Conservation (phyloP, 2,888 invertebrate genomes). For the Bedellia somnulentella region DNA sequence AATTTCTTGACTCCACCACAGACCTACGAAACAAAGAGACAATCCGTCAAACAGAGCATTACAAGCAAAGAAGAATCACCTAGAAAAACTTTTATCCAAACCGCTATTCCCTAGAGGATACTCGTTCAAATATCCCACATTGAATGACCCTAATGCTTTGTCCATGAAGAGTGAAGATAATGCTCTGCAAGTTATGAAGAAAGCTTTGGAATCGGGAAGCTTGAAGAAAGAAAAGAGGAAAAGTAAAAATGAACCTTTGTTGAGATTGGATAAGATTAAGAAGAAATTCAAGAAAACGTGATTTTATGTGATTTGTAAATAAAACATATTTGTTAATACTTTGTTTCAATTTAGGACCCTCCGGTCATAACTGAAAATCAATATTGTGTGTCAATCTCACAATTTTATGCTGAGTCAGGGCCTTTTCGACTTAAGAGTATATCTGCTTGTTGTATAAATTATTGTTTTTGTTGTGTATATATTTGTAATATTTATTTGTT, state of each 20-base stretch:
- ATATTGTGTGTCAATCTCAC: too few relatives aligned
- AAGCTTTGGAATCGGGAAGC: conserved; percentile 34
- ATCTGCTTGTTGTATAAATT: too few relatives aligned
- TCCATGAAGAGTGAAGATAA: conserved; percentile 21
- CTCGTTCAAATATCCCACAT: conserved; percentile 63
- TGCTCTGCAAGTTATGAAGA: conserved; percentile 49
- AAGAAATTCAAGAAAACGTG: conserved; percentile 17
- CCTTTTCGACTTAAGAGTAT: too few relatives aligned
- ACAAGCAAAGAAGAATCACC: conserved; percentile 48
- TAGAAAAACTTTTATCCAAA: conserved; percentile 52
- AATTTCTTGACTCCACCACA: conserved; percentile 18
- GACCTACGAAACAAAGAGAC: conserved; percentile 31
- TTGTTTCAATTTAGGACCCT: too few relatives aligned
- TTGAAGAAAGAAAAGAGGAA: conserved; percentile 42
- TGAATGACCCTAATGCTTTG: conserved; percentile 26
- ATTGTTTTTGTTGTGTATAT: too few relatives aligned
- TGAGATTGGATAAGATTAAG: conserved; percentile 30
- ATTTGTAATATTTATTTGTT: too few relatives aligned
- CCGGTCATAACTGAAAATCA: too few relatives aligned
- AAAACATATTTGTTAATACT: background rate
- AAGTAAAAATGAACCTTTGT: conserved; percentile 38
- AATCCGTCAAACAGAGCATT: conserved; percentile 32
- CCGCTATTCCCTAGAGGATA: conserved; percentile 71
- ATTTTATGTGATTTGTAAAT: too few relatives aligned
- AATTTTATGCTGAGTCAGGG: too few relatives aligned